Base-by-base conservation (phyloP, 2,113 vertebrate species). In the Gymnarchus niloticus region DNA sequence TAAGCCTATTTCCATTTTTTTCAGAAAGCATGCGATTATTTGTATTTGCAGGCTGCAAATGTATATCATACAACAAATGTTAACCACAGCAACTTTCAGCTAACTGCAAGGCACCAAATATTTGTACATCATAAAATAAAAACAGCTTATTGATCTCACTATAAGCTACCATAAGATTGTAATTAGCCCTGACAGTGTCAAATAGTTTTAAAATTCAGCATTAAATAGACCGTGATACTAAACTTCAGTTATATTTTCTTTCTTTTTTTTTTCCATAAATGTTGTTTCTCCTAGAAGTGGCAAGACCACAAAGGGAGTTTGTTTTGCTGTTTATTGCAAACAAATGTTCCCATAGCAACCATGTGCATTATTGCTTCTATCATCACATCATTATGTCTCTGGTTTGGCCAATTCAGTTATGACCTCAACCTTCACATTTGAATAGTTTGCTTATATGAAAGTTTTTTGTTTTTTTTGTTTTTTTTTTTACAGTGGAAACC, bases 311-410 rank as follows among this genome's bases (percentile, higher is more conserved):
- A 93, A 90, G 91, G 87, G 85, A 91, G 87, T 88, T 91, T 89
- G 85, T 90, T 91, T 90, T 89, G 85, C 88, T 87, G 84, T 89
- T 87, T 87, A 59, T 84, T 83, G 91, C 87, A 91, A 92, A 92
- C 90, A 93, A 90, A 91, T 90, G 92, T 93, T 93, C 90, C 92
- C 92, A 92, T 86, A 59, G 91, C 89, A 93, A 93, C 93, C 84
- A 82, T 91, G 92, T 90, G 89, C 90, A 89, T 87, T 86, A 91
- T 91, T 89, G 86, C 56, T 2, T 87, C 87, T 83, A 87, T 92
- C 91, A 90, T 90, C 90, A 92, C 92, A 92, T 41, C 33, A 17
- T 19, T 73, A 78, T 48, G 21, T 90, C 89, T 81, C 23, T 52
- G 19, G n/a, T 56, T 52, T 86, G 85, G 81, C 56, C 85, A 33